Evolutionary conservation across 2,888 invertebrate genomes (phyloP).

Genomic region (Heliconius ismenius): DNA sequence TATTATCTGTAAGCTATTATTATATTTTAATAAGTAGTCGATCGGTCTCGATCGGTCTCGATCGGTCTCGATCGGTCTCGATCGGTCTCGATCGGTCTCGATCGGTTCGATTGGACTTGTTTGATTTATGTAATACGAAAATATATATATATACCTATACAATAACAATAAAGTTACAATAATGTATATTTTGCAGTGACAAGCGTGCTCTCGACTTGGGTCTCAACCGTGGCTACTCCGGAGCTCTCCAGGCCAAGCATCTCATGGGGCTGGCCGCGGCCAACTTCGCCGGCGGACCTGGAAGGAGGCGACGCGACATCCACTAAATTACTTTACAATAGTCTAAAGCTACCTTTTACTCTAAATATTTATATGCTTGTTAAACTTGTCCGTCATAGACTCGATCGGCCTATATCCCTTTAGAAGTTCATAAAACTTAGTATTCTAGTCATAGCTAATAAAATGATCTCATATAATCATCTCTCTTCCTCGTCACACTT

Average conservation of each 20-base stretch:
- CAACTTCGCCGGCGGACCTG: slow-evolving; percentile 93
- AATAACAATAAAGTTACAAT: not conserved
- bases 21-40: too few relatives aligned
- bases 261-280: slow-evolving; percentile 94
- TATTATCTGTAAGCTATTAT: too few relatives aligned
- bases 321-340: slow-evolving; percentile 51
- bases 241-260: slow-evolving; percentile 94
- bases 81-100: too few relatives aligned
- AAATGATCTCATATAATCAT: slow-evolving; percentile 10
- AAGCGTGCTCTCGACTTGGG: slow-evolving; percentile 95
- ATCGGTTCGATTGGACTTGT: too few relatives aligned
- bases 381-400: slow-evolving; percentile 38
- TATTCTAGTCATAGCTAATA: slow-evolving; percentile 9
- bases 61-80: too few relatives aligned
- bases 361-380: slow-evolving; percentile 38
- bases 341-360: slow-evolving; percentile 35
- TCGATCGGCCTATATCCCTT: slow-evolving; percentile 37
- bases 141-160: not conserved
- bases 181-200: slow-evolving; percentile 79
- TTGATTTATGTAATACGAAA: too few relatives aligned
- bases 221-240: slow-evolving; percentile 92
- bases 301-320: slow-evolving; percentile 89
- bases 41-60: too few relatives aligned
- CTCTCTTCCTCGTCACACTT: not conserved
- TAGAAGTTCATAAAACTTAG: slow-evolving; percentile 7